Evolutionary conservation across 2,113 vertebrate genomes (phyloP).

Genomic region (Lanius ludovicianus): DNA sequence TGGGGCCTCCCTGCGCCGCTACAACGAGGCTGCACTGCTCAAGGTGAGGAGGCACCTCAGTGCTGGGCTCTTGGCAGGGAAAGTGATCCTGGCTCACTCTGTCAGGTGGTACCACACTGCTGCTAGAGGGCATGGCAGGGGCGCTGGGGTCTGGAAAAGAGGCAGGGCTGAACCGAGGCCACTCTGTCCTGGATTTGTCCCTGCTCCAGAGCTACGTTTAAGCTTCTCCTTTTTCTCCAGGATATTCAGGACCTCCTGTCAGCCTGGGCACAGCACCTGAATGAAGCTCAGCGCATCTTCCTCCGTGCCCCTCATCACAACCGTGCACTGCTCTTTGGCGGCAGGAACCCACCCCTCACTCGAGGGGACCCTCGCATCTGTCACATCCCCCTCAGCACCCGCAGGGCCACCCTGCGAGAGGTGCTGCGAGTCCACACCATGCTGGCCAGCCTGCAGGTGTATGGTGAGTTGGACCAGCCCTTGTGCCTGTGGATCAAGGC

Average conservation of each 20-base stretch:
- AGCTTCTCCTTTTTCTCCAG: constrained; percentile 65
- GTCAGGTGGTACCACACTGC: background rate
- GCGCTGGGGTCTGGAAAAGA: background rate
- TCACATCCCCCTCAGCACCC: constrained; percentile 85
- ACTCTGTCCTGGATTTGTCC: background rate
- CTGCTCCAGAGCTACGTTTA: background rate
- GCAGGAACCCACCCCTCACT: constrained; percentile 74
- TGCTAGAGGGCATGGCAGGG: background rate
- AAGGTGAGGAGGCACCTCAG: constrained; percentile 70
- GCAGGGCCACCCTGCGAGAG: constrained; percentile 89
- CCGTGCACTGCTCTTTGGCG: constrained; percentile 80
- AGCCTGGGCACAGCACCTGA: constrained; percentile 81
- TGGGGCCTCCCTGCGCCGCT: constrained; percentile 86
- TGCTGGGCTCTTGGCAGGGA: background rate
- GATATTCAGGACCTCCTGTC: constrained; percentile 89
- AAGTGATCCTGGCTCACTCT: background rate
- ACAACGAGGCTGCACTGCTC: constrained; percentile 86
- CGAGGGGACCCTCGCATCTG: constrained; percentile 81
- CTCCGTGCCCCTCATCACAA: constrained; percentile 83
- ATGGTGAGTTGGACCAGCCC: constrained; percentile 73
- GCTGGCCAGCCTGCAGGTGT: constrained; percentile 84
- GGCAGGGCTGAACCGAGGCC: no score
- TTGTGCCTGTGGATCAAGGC: background rate
- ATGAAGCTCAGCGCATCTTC: constrained; percentile 82
- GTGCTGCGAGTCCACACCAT: constrained; percentile 78